A percentile compares a stretch with the other conserved stretches of the same genome.
Evolutionary conservation across 2,888 invertebrate genomes (phyloP).

Genomic region (Alloplasta piceator): DNA sequence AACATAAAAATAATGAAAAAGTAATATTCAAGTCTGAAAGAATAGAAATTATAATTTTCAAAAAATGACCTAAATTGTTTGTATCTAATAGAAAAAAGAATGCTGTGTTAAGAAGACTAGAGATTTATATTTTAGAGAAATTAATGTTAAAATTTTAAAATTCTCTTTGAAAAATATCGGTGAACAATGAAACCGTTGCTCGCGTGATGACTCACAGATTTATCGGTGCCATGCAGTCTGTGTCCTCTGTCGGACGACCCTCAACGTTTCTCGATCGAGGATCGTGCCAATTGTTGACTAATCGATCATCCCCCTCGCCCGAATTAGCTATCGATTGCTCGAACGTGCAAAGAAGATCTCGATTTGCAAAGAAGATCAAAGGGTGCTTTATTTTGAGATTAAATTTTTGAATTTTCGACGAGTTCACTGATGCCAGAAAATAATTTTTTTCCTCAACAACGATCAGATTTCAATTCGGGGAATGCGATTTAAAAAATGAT

Average conservation of each 20-base stretch:
- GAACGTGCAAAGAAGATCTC: constrained; percentile 1
- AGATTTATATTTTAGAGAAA: too few relatives aligned
- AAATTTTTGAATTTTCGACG: neutral
- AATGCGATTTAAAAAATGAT: too few relatives aligned
- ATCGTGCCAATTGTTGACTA: constrained; percentile 60
- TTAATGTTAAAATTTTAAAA: too few relatives aligned
- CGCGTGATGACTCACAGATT: neutral
- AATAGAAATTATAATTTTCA: neutral
- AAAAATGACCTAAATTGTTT: too few relatives aligned
- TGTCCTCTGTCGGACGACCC: constrained; percentile 59
- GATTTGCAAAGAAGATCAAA: constrained; percentile 19
- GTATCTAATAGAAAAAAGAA: too few relatives aligned
- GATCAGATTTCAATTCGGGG: too few relatives aligned
- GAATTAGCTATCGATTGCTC: constrained; percentile 53
- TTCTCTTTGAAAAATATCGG: too few relatives aligned
- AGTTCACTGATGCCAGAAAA: neutral
- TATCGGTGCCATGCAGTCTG: constrained; percentile 74
- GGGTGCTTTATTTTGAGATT: constrained; percentile 35
- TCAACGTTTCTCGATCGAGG: constrained; percentile 7
- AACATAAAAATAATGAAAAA: neutral
- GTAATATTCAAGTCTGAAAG: neutral
- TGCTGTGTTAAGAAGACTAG: too few relatives aligned
- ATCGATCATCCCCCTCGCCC: constrained; percentile 52
- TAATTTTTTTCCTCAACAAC: neutral
- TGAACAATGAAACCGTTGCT: neutral